Evolutionary conservation across 1,140 invertebrate species (phyloP), one percentile per base, ranked within the genome.

Genomic region (Venturia canescens): DNA sequence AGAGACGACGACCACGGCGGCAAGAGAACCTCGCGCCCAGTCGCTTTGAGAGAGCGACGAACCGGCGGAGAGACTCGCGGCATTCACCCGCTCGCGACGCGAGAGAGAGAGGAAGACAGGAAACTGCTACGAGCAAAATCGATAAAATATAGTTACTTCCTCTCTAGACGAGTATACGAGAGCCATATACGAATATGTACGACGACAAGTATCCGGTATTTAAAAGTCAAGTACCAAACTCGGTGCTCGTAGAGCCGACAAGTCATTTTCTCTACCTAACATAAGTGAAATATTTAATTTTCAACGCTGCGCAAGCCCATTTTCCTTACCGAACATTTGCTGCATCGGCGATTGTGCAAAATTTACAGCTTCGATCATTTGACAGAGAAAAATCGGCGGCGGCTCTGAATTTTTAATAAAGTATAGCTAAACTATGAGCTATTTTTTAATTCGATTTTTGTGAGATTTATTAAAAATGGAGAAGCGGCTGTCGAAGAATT

Each of bases 141-240:
- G 67, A 48, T 69, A 29, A 69, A 69, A 78, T 50, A 67, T 67
- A 78, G 44, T 16, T 48, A 78, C 18, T 66, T 29, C 16, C 23
- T 66, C 5, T 38, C 38, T 44, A 44, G 38, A 44, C 38, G 38
- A 44, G 53, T 57, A 57, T 57, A 21, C 53, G 53, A 21, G 1
- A 13, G n/a, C 53, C 13, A 57, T 57, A 11, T 57, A 57, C 53
- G 21, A n/a, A 57, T 57, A 57, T 57, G 21, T 57, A 57, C 53
- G 53, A 23, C 53, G 5, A 75, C 79, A 69, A 83, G 72, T 80
- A 77, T 82, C 83, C 80, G 79, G 82, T 66, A 76, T 81, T 83
- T 79, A 76, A 82, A 57, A 57, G 21, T 23, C 53, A 23, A 57
- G 53, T n/a, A 57, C 53, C 21, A 57, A 1, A 57, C 53, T 83